Conservation (phyloP, 2,888 invertebrate species). For the Himalopsyche anomala region DNA sequence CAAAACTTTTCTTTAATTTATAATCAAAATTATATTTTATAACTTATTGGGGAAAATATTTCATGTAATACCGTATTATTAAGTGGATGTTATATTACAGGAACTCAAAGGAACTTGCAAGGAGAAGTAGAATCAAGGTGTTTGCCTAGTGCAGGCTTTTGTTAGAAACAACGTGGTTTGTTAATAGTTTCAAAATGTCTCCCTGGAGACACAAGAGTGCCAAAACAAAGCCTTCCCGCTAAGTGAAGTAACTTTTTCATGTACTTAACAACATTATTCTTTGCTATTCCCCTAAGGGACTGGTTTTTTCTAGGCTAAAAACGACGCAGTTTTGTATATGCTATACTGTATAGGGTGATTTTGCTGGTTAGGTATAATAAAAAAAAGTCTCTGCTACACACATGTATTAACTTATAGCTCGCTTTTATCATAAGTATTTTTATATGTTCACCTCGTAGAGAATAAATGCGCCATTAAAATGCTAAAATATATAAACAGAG, state of each 20-base stretch:
- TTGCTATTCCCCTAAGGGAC: neutral
- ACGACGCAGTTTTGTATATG: slow-evolving; percentile 23
- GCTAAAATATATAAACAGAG: too few species aligned
- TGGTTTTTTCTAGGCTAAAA: slow-evolving; percentile 19
- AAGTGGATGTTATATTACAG: neutral
- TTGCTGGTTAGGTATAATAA: neutral
- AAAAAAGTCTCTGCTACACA: neutral
- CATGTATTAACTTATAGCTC: too few species aligned
- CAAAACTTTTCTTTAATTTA: too few species aligned
- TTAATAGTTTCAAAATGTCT: slow-evolving; percentile 26
- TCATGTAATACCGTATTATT: neutral
- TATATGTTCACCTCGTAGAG: too few species aligned
- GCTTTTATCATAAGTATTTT: too few species aligned
- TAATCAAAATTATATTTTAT: too few species aligned
- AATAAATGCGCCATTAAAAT: too few species aligned
- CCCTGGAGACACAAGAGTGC: slow-evolving; percentile 9
- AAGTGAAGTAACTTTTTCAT: slow-evolving; percentile 30
- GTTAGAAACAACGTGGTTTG: slow-evolving; percentile 17
- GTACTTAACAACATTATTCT: slow-evolving; percentile 34
- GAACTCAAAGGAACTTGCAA: neutral
- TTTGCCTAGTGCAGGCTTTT: slow-evolving; percentile 24
- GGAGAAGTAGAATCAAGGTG: slow-evolving; percentile 25
- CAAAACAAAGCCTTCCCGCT: slow-evolving; percentile 17
- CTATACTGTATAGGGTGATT: neutral
- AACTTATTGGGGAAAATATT: neutral